These are phyloP conservation scores for Chrosomus eos DNA, from an alignment of 2,797 vertebrate genomes.

Conservation along the genomic window DNA sequence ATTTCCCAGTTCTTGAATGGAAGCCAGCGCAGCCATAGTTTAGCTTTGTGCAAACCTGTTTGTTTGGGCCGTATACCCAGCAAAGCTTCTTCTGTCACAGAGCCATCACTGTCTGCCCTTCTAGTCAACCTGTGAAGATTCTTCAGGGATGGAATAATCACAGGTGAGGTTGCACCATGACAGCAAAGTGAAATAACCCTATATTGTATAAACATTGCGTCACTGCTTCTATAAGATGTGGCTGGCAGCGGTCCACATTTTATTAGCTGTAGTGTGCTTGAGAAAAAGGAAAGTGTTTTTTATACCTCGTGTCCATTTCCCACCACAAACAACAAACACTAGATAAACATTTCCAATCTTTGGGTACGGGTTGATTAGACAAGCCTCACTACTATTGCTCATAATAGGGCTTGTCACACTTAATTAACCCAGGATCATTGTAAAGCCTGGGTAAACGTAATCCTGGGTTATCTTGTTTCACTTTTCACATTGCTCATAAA, in stretches of 20 bases:
- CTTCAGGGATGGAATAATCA: conserved; percentile 75
- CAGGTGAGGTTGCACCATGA: conserved; percentile 79
- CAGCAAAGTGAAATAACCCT: conserved; percentile 77
- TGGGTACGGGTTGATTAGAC: neutral
- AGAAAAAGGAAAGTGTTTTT: conserved; percentile 59
- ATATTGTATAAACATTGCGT: conserved; percentile 82
- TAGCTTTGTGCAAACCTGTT: conserved; percentile 53
- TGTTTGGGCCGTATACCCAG: conserved; percentile 53
- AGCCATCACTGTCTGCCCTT: conserved; percentile 70
- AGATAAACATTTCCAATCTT: neutral
- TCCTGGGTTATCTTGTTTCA: neutral
- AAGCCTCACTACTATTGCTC: neutral
- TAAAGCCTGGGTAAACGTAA: neutral
- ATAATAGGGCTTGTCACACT: neutral
- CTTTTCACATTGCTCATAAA: neutral
- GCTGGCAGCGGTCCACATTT: conserved; percentile 74
- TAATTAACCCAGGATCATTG: neutral
- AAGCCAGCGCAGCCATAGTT: conserved; percentile 53
- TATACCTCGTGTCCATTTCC: conserved; percentile 42
- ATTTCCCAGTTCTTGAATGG: conserved; percentile 55
- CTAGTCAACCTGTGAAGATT: conserved; percentile 68
- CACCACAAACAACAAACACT: neutral
- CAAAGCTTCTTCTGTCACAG: conserved; percentile 64
- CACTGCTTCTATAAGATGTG: conserved; percentile 70
- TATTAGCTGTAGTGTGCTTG: conserved; percentile 61